A percentile compares a stretch with the other conserved stretches of the same genome.
These are phyloP conservation scores for Hippocampus guttulatus DNA, from an alignment of 2,113 vertebrate species.

Conservation along the genomic window DNA sequence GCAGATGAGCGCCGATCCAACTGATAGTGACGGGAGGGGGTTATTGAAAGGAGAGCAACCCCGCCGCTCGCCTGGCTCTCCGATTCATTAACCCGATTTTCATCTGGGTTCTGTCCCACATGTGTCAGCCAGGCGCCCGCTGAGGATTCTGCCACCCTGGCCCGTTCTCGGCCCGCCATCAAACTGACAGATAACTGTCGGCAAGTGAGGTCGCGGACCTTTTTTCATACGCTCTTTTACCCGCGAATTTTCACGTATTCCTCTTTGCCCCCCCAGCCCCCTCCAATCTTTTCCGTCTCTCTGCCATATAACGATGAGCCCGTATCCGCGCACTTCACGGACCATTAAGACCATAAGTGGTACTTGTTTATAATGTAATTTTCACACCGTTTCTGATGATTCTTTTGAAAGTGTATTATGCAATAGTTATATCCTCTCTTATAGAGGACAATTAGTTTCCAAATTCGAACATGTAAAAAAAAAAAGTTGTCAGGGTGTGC, in stretches of 20 bases:
- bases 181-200: slow-evolving; percentile 67
- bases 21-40: slow-evolving; percentile 52
- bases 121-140: slow-evolving; percentile 60
- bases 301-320: background rate
- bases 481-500: slow-evolving; percentile 17
- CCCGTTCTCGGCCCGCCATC: slow-evolving; percentile 23
- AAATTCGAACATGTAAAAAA: background rate
- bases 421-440: background rate
- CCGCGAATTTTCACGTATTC: background rate
- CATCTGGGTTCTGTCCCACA: slow-evolving; percentile 67
- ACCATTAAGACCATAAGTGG: background rate
- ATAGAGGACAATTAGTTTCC: background rate
- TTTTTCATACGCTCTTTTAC: slow-evolving; percentile 4
- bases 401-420: background rate
- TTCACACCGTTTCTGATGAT: background rate
- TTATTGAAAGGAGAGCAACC: slow-evolving; percentile 56
- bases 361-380: background rate
- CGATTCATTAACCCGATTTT: slow-evolving; percentile 71
- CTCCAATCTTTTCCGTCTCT: background rate
- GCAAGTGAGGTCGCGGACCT: slow-evolving; percentile 18
- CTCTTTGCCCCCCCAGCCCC: background rate
- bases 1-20: slow-evolving; percentile 44
- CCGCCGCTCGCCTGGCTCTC: slow-evolving; percentile 45
- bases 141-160: slow-evolving; percentile 40
- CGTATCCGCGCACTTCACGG: background rate